A percentile compares a stretch with the other conserved stretches of the same genome.
Conservation (phyloP, 2,888 invertebrate genomes). For the Operophtera brumata region DNA sequence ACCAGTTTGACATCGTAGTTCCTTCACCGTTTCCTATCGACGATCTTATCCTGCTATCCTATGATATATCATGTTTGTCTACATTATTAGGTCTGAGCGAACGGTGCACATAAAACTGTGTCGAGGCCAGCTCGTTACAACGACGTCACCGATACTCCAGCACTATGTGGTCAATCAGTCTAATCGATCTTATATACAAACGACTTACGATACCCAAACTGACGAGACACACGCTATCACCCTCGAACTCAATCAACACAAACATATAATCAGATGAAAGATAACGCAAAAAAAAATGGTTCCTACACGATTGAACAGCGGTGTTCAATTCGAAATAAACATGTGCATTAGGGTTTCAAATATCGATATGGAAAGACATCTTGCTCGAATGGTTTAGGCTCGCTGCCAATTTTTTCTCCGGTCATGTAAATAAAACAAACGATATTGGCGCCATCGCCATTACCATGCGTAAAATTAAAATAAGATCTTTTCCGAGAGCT, state of each 20-base stretch:
- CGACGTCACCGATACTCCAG: conserved; percentile 29
- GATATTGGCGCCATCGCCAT: conserved; percentile 55
- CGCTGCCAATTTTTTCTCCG: conserved; percentile 66
- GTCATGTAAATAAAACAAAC: conserved; percentile 67
- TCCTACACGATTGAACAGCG: conserved; percentile 3
- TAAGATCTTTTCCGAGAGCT: conserved; percentile 48
- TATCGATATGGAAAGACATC: conserved; percentile 48
- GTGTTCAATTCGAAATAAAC: conserved; percentile 46
- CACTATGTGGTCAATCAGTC: conserved; percentile 36
- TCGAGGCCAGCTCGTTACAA: conserved; percentile 57
- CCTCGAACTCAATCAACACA: conserved; percentile 27
- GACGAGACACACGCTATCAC: conserved; percentile 35
- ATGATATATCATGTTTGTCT: conserved; percentile 28
- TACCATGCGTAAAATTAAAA: conserved; percentile 40
- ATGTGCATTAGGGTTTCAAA: conserved; percentile 54
- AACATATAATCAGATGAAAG: conserved; percentile 20
- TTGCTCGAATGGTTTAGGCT: conserved; percentile 52
- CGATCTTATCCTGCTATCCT: conserved; percentile 46
- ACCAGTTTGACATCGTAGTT: conserved; percentile 42
- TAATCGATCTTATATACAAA: conserved; percentile 49
- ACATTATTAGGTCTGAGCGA: conserved; percentile 60
- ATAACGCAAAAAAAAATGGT: conserved; percentile 13
- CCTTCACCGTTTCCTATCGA: conserved; percentile 57
- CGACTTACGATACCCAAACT: conserved; percentile 32
- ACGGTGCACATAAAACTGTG: conserved; percentile 60